Percentiles rank a stretch among this genome's conserved stretches.
Conservation (phyloP, 2,113 vertebrate species). For the Clarias magur region DNA sequence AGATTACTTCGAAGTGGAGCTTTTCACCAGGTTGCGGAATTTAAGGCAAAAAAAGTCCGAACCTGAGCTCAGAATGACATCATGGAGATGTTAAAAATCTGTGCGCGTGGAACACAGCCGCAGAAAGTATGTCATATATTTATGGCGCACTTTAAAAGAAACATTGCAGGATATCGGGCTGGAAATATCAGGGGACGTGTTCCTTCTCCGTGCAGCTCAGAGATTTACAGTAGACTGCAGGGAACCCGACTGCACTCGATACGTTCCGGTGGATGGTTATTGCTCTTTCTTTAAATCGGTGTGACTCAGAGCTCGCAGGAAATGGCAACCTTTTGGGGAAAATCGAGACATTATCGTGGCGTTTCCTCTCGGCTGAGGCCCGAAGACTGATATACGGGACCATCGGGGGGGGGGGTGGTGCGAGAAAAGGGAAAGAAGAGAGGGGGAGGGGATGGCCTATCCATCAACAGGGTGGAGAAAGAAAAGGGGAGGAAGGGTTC, state of each 20-base stretch:
- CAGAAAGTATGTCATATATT: not conserved
- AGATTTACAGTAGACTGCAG: slow-evolving; percentile 30
- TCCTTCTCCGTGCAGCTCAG: not conserved
- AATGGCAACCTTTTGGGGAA: slow-evolving; percentile 49
- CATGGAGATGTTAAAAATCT: not conserved
- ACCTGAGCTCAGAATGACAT: not conserved
- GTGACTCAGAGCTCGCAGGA: slow-evolving; percentile 49
- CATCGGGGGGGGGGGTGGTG: not conserved
- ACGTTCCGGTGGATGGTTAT: slow-evolving; percentile 20
- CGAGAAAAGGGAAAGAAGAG: not conserved
- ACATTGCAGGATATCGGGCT: not conserved
- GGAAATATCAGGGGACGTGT: slow-evolving; percentile 21
- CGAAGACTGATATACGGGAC: slow-evolving; percentile 46
- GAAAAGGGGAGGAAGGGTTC: slow-evolving; percentile 45
- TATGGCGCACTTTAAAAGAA: slow-evolving; percentile 22
- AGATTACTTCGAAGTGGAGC: not conserved
- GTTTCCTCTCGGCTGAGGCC: slow-evolving; percentile 40
- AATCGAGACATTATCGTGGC: slow-evolving; percentile 53
- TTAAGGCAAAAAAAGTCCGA: not conserved
- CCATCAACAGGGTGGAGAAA: slow-evolving; percentile 55
- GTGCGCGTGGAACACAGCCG: not conserved
- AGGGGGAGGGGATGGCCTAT: slow-evolving; percentile 45
- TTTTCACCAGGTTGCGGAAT: not conserved
- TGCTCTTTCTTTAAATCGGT: slow-evolving; percentile 18
- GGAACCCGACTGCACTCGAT: slow-evolving; percentile 7